Conservation (phyloP, 2,888 invertebrate genomes). For the Orgyia antiqua region DNA sequence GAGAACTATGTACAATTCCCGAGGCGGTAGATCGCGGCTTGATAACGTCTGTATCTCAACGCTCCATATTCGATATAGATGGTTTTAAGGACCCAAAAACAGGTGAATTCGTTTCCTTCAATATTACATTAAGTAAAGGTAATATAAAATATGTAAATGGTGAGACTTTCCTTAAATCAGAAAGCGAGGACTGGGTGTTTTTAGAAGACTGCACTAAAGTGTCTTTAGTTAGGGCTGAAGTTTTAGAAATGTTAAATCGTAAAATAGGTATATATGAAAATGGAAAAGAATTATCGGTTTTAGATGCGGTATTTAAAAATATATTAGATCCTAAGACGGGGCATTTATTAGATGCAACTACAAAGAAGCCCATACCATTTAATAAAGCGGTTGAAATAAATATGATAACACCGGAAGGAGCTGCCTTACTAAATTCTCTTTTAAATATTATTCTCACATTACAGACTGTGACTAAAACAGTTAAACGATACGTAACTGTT, state of each 20-base stretch:
- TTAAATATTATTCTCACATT: slow-evolving; percentile 92
- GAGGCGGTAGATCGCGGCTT: slow-evolving; percentile 95
- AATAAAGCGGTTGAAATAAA: slow-evolving; percentile 92
- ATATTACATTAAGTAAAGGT: slow-evolving; percentile 87
- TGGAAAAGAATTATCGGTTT: slow-evolving; percentile 86
- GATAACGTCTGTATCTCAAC: slow-evolving; percentile 90
- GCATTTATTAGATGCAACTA: slow-evolving; percentile 86
- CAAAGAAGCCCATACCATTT: slow-evolving; percentile 85
- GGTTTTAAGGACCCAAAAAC: slow-evolving; percentile 91
- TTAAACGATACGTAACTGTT: slow-evolving; percentile 88
- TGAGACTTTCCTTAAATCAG: slow-evolving; percentile 85
- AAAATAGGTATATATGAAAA: slow-evolving; percentile 89
- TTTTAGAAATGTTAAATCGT: slow-evolving; percentile 90
- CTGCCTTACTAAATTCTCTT: slow-evolving; percentile 89
- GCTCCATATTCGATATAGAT: slow-evolving; percentile 94
- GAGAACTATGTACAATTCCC: slow-evolving; percentile 84
- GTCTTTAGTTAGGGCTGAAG: slow-evolving; percentile 89
- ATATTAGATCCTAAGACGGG: slow-evolving; percentile 93
- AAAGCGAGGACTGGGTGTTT: slow-evolving; percentile 85
- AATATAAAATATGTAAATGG: slow-evolving; percentile 85
- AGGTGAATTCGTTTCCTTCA: slow-evolving; percentile 90
- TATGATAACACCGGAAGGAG: slow-evolving; percentile 92
- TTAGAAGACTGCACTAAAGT: slow-evolving; percentile 88
- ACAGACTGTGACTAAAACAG: slow-evolving; percentile 90
- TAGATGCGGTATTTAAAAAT: slow-evolving; percentile 92